phyloP scores from a whole-genome alignment of 2,888 invertebrate species.

The Drosophila falleni region DNA sequence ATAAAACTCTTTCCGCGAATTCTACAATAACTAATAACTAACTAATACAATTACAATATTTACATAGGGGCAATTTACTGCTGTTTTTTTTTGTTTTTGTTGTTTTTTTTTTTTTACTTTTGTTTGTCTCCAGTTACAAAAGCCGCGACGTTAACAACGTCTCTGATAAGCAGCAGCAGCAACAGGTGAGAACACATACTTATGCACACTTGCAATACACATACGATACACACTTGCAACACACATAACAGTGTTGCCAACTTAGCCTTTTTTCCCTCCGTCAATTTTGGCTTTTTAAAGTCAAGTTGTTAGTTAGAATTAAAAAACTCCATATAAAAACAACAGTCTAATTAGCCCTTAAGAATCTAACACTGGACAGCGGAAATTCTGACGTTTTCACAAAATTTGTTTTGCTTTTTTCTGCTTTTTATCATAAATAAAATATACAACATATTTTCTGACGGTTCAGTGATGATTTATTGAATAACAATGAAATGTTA shows the following conservation, averaged over 20 bases:
- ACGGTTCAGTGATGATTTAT: too few relatives aligned
- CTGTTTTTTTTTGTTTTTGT: slow-evolving; percentile 24
- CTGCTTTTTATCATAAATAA: too few relatives aligned
- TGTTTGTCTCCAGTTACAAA: slow-evolving; percentile 64
- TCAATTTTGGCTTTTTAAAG: too few relatives aligned
- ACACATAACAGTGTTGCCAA: background rate
- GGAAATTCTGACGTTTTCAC: too few relatives aligned
- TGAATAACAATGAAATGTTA: too few relatives aligned
- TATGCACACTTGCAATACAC: background rate
- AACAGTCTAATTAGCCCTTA: too few relatives aligned
- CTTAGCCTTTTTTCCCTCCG: background rate
- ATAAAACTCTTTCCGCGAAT: slow-evolving; percentile 52
- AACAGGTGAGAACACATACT: slow-evolving; percentile 57
- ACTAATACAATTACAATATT: slow-evolving; percentile 44
- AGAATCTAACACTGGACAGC: too few relatives aligned
- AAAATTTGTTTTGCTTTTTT: too few relatives aligned
- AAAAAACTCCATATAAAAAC: too few relatives aligned
- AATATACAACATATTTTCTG: too few relatives aligned
- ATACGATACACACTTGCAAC: background rate
- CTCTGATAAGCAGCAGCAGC: slow-evolving; percentile 55
- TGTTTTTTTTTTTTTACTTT: slow-evolving; percentile 23
- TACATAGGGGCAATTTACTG: slow-evolving; percentile 17
- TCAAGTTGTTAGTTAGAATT: too few relatives aligned
- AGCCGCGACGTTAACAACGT: slow-evolving; percentile 54
- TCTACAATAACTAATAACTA: slow-evolving; percentile 24